Conservation (phyloP, 1,140 invertebrate species). For the Drosophila novamexicana region DNA sequence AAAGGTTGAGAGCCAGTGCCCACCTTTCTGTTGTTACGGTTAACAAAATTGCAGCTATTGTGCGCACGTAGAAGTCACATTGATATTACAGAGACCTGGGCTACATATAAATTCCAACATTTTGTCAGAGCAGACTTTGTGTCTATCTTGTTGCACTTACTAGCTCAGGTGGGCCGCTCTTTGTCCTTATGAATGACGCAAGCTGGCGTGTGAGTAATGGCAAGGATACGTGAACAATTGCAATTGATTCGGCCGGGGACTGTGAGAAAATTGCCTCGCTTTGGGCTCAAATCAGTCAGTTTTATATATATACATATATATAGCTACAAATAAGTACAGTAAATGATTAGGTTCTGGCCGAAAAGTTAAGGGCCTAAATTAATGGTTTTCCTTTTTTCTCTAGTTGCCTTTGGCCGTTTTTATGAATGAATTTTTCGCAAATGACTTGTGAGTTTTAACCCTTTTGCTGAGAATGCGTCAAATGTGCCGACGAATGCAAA, state of each 20-base stretch:
- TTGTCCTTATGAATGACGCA: constrained; percentile 78
- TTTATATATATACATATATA: constrained; percentile 2
- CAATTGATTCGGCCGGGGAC: constrained; percentile 12
- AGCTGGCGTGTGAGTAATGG: constrained; percentile 73
- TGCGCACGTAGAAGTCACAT: constrained; percentile 60
- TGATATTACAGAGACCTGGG: constrained; percentile 54
- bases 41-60: constrained; percentile 63
- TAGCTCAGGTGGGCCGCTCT: constrained; percentile 59
- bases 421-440: constrained; percentile 59
- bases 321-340: not conserved
- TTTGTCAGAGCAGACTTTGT: constrained; percentile 56
- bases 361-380: constrained; percentile 6
- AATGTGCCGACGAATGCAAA: constrained; percentile 34
- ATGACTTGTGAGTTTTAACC: constrained; percentile 71
- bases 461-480: constrained; percentile 47
- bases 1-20: constrained; percentile 49
- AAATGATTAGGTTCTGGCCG: constrained; percentile 19
- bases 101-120: constrained; percentile 55
- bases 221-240: constrained; percentile 64
- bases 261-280: constrained; percentile 61
- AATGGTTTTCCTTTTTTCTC: constrained; percentile 18
- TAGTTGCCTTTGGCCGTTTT: constrained; percentile 27
- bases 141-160: constrained; percentile 37
- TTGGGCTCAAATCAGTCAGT: constrained; percentile 14
- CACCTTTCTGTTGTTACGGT: constrained; percentile 35